Evolutionary conservation across 2,113 vertebrate genomes (phyloP).

Genomic region (Thalassoma bifasciatum): DNA sequence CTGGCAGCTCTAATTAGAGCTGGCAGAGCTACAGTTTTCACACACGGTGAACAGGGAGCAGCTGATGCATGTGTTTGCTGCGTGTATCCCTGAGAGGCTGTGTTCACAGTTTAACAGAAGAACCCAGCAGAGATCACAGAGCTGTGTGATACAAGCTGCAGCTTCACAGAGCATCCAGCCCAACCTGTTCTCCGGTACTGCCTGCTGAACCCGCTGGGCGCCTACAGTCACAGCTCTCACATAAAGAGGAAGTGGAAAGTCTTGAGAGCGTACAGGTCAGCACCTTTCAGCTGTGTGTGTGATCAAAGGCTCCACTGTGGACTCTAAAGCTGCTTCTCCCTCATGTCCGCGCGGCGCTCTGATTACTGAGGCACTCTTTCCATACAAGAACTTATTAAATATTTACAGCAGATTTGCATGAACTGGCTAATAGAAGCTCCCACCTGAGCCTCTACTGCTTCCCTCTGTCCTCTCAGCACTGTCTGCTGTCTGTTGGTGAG

Average conservation of each 20-base stretch:
- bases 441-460: background rate
- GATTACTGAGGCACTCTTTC: constrained; percentile 27
- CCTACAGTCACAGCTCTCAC: background rate
- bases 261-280: constrained; percentile 30
- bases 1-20: constrained; percentile 8
- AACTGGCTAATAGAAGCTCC: background rate
- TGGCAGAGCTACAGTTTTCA: constrained; percentile 18
- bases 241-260: constrained; percentile 26
- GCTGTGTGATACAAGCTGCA: background rate
- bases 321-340: constrained; percentile 4
- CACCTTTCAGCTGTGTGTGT: constrained; percentile 17
- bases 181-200: constrained; percentile 2
- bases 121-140: constrained; percentile 1
- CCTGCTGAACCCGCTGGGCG: background rate
- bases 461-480: background rate
- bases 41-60: constrained; percentile 12
- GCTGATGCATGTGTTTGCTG: constrained; percentile 36
- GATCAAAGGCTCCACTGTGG: constrained; percentile 29
- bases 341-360: constrained; percentile 19
- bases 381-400: constrained; percentile 19
- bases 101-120: constrained; percentile 22
- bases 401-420: constrained; percentile 38
- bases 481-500: background rate
- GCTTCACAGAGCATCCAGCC: background rate
- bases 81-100: constrained; percentile 22